A percentile compares a stretch with the other conserved stretches of the same genome.
Conservation (phyloP, 2,888 invertebrate species). For the Caenorhabditis sp. region DNA sequence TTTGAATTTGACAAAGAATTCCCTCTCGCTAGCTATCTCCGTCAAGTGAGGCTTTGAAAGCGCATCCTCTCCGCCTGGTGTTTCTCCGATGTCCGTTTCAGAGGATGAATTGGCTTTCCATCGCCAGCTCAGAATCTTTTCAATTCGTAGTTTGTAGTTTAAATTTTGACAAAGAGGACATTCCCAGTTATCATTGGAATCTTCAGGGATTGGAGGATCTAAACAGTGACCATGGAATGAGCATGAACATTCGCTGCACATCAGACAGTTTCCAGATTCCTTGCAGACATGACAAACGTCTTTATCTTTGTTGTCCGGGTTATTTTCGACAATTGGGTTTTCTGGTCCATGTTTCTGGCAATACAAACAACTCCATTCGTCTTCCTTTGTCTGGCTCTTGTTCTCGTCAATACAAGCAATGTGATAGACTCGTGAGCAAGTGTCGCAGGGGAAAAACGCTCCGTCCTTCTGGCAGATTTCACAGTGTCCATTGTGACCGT, state of each 20-base stretch:
- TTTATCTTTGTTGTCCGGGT: constrained; percentile 68
- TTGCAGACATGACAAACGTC: constrained; percentile 89
- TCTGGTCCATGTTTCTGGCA: constrained; percentile 85
- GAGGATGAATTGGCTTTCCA: constrained; percentile 86
- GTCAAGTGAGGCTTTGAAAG: constrained; percentile 75
- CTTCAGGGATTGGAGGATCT: constrained; percentile 97
- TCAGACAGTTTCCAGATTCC: constrained; percentile 98
- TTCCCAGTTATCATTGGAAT: constrained; percentile 94
- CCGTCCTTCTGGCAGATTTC: constrained; percentile 98
- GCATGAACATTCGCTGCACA: constrained; percentile 98
- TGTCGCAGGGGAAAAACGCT: constrained; percentile 99
- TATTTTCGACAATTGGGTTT: not conserved
- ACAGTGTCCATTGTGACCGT: constrained; percentile 97
- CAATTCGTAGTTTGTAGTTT: constrained; percentile 85
- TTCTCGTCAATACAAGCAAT: constrained; percentile 95
- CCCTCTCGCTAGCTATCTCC: constrained; percentile 85
- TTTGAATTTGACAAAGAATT: constrained; percentile 98
- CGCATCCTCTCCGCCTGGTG: constrained; percentile 26
- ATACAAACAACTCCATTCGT: constrained; percentile 97
- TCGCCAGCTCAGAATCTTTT: constrained; percentile 97
- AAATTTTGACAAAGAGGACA: constrained; percentile 92
- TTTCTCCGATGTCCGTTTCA: constrained; percentile 21
- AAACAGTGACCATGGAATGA: constrained; percentile 99
- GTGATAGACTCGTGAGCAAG: constrained; percentile 92
- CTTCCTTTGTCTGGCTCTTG: constrained; percentile 97